Conservation (phyloP, 1,140 invertebrate genomes). For the Listronotus bonariensis region DNA sequence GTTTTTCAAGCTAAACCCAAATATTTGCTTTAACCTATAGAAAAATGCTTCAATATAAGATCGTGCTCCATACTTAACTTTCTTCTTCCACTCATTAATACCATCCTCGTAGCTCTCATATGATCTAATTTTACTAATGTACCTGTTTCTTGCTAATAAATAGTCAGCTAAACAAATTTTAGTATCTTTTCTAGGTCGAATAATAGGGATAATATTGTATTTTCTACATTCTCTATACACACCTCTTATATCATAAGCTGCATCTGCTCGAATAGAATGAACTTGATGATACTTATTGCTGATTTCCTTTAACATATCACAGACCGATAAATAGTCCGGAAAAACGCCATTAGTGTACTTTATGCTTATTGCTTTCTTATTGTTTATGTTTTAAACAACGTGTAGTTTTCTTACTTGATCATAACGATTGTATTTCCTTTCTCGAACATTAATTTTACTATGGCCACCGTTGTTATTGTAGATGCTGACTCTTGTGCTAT, state of each 20-base stretch:
- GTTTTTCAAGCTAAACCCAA: slow-evolving; percentile 10
- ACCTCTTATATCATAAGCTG: slow-evolving; percentile 10
- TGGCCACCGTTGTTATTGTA: no score
- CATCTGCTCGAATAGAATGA: slow-evolving; percentile 1
- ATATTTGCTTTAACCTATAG: slow-evolving; percentile 10
- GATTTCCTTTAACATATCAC: background rate
- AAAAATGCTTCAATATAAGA: slow-evolving; percentile 9
- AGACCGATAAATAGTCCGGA: no score
- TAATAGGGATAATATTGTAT: slow-evolving; percentile 9
- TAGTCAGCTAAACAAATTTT: slow-evolving; percentile 10
- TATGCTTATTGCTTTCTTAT: no score
- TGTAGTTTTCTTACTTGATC: no score
- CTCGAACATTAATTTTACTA: no score
- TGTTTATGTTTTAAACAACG: no score
- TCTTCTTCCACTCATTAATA: slow-evolving; percentile 11
- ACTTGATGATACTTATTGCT: background rate
- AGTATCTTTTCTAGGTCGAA: slow-evolving; percentile 8
- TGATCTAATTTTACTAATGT: slow-evolving; percentile 5
- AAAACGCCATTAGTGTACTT: no score
- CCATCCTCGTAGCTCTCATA: slow-evolving; percentile 5
- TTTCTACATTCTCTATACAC: slow-evolving; percentile 10
- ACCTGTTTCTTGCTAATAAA: slow-evolving; percentile 8
- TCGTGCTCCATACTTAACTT: slow-evolving; percentile 6
- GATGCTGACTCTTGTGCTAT: no score
- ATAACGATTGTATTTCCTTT: no score